phyloP scores from a whole-genome alignment of 2,888 invertebrate species.

The Apamea epomidion region DNA sequence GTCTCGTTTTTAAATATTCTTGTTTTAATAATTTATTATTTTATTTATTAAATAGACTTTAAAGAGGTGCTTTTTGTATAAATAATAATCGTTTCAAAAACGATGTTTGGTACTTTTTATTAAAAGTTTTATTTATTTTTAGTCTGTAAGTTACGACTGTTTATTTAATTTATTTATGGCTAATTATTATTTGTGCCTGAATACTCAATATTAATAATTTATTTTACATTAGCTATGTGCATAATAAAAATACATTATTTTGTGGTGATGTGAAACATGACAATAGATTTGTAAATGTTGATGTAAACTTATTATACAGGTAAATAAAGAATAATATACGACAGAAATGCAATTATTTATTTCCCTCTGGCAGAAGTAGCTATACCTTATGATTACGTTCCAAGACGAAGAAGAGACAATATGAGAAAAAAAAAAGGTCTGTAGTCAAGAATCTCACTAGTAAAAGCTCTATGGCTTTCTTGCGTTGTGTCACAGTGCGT shows the following conservation, averaged over 20 bases:
- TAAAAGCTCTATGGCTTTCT: background rate
- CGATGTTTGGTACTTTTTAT: conserved; percentile 80
- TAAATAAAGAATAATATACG: conserved; percentile 38
- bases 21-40: conserved; percentile 23
- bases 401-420: background rate
- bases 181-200: conserved; percentile 72
- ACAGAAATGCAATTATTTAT: background rate
- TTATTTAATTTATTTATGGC: conserved; percentile 49
- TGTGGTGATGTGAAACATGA: conserved; percentile 36
- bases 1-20: conserved; percentile 45
- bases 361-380: background rate
- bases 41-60: conserved; percentile 34
- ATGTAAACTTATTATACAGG: conserved; percentile 38
- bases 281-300: conserved; percentile 37
- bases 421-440: background rate
- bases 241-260: conserved; percentile 48
- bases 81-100: conserved; percentile 69
- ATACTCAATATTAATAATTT: conserved; percentile 71
- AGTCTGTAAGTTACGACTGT: conserved; percentile 61
- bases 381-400: background rate
- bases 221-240: conserved; percentile 21
- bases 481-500: background rate
- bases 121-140: conserved; percentile 78
- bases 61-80: conserved; percentile 36
- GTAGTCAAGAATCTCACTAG: background rate